Evolutionary conservation across 2,113 vertebrate genomes (phyloP).

Genomic region (Gnathonemus echidnorhynchus): DNA sequence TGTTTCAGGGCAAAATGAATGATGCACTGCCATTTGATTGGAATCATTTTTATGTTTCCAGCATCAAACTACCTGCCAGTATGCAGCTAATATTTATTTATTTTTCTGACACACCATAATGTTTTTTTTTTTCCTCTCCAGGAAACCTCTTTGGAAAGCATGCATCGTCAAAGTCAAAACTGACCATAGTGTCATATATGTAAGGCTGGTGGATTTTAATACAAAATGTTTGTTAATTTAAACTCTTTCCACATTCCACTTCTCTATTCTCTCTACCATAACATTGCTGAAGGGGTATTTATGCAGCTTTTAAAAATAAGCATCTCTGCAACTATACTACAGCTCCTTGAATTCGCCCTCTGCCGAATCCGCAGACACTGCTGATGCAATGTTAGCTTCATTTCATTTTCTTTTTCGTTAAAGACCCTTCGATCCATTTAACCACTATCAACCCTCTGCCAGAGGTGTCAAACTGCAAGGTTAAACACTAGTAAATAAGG

Average conservation of each 20-base stretch:
- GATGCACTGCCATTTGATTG: neutral
- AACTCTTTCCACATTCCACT: neutral
- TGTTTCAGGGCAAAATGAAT: slow-evolving; percentile 1
- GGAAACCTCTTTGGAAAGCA: neutral
- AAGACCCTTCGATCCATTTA: neutral
- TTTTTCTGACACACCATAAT: neutral
- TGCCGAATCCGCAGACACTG: neutral
- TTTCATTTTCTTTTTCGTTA: neutral
- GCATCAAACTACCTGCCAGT: neutral
- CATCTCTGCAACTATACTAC: neutral
- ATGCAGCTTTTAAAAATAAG: neutral
- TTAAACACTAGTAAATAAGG: neutral
- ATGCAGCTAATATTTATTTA: neutral
- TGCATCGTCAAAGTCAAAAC: neutral
- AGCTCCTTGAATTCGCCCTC: neutral
- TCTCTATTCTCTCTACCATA: neutral
- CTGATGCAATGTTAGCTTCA: neutral
- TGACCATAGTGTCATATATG: neutral
- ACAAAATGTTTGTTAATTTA: neutral
- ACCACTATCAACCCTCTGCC: neutral
- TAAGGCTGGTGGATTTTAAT: neutral
- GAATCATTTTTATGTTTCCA: neutral
- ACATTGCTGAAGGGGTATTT: neutral
- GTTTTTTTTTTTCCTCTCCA: neutral
- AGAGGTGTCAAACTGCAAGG: neutral